Evolutionary conservation across 1,140 invertebrate genomes (phyloP), one percentile per base, ranked within the genome.

Genomic region (Reticulitermes speratus): DNA sequence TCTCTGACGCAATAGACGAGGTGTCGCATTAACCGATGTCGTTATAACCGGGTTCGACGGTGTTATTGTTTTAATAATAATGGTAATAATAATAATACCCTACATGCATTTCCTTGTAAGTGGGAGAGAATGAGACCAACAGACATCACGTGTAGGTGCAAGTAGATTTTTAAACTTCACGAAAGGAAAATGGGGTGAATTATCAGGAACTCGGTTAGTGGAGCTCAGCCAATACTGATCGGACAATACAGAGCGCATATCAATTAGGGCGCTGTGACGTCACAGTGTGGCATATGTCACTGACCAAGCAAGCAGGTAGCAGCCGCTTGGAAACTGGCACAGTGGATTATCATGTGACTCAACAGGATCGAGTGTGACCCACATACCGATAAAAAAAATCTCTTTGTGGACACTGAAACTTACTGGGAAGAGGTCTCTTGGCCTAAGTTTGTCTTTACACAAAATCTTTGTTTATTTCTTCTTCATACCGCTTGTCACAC

Each of bases 161-260:
- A 55, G 52, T 21, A 1, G 19, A 55, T 19, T 55, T 55, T n/a
- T 65, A 8, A 65, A 75, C n/a, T 30, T 6, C 65, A 30, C 65
- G 65, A 75, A 75, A 75, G 65, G 65, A 75, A 75, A 75, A 75
- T 75, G 65, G 65, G 65, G 65, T n/a, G 65, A 75, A 30, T 75
- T 75, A 30, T 30, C 25, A 75, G n/a, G 65, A 75, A n/a, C 8
- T 75, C 65, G 65, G 65, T 75, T 75, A 75, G 65, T 75, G n/a
- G 65, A 75, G n/a, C 65, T 75, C 5, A 75, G n/a, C 65, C 65
- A 75, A 75, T 75, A 75, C 6, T 9, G 65, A 75, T 75, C 16
- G n/a, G 65, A 30, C 65, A 75, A 30, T 30, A 30, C 65, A 30
- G 65, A n/a, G 9, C n/a, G 65, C 65, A 30, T 75, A 75, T n/a